These are phyloP conservation scores for Pollicipes pollicipes DNA, from an alignment of 1,140 invertebrate genomes.

Conservation along the genomic window DNA sequence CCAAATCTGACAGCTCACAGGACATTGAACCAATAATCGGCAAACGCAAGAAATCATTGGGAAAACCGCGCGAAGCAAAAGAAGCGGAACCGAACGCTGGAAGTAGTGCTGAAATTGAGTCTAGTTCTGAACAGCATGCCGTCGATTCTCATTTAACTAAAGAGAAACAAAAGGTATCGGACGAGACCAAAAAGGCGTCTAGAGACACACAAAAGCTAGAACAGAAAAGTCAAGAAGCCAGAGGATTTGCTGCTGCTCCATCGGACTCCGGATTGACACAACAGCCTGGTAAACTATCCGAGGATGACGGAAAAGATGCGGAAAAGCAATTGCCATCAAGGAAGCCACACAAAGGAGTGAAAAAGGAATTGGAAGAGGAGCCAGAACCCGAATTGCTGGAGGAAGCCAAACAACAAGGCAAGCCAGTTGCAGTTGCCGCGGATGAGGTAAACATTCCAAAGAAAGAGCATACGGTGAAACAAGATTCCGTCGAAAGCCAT, in stretches of 20 bases:
- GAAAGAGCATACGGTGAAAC: background rate
- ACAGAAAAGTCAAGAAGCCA: background rate
- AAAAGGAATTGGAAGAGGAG: constrained; percentile 15
- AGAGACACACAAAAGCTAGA: constrained; percentile 13
- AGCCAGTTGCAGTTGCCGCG: background rate
- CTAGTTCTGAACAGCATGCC: no score
- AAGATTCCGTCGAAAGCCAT: background rate
- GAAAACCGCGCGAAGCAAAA: no score
- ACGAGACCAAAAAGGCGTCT: background rate
- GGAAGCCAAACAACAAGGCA: background rate
- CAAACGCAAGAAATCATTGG: background rate
- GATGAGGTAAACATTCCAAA: background rate
- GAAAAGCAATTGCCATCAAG: constrained; percentile 17
- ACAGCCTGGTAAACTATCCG: background rate
- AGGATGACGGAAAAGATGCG: background rate
- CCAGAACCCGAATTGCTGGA: constrained; percentile 9
- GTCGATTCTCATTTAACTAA: no score
- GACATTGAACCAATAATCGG: background rate
- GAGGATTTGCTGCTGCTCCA: background rate
- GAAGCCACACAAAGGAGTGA: constrained; percentile 22
- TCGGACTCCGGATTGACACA: background rate
- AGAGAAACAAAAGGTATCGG: background rate
- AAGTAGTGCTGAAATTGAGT: no score
- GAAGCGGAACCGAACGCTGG: no score
- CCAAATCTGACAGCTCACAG: background rate